Evolutionary conservation across 2,888 invertebrate genomes (phyloP).

Genomic region (Pantelozetes paolii): DNA sequence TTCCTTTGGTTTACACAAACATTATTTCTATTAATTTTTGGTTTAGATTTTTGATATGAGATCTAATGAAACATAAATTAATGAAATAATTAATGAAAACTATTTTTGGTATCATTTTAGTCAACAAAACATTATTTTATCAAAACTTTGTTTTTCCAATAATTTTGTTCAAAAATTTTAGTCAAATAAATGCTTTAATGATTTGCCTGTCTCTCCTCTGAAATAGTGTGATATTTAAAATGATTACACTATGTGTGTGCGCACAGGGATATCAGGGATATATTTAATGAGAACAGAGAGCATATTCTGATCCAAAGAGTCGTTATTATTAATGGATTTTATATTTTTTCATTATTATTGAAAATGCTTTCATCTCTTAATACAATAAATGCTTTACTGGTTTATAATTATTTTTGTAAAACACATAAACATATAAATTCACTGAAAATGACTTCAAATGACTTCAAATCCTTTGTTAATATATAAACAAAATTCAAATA

Average conservation of each 20-base stretch:
- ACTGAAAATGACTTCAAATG: not conserved
- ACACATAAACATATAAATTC: not conserved
- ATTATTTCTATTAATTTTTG: conserved; percentile 4
- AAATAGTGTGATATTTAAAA: not conserved
- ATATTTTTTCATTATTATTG: not conserved
- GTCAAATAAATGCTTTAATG: not conserved
- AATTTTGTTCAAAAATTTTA: too few relatives aligned
- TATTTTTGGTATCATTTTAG: conserved; percentile 4
- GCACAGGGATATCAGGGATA: conserved; percentile 1
- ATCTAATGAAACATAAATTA: not conserved
- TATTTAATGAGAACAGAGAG: not conserved
- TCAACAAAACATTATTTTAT: not conserved
- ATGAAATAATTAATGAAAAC: not conserved
- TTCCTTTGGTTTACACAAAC: not conserved
- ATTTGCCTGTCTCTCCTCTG: not conserved
- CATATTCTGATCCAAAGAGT: not conserved
- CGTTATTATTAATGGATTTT: conserved; percentile 14
- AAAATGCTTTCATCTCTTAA: conserved; percentile 8
- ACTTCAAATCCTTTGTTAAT: too few relatives aligned
- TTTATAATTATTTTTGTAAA: not conserved
- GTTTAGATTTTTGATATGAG: not conserved
- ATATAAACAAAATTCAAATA: too few relatives aligned
- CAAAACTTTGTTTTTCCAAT: too few relatives aligned
- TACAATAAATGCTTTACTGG: not conserved
- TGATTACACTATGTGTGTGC: not conserved